These are phyloP conservation scores for Aporrectodea caliginosa DNA, from an alignment of 1,140 invertebrate species.

Conservation along the genomic window DNA sequence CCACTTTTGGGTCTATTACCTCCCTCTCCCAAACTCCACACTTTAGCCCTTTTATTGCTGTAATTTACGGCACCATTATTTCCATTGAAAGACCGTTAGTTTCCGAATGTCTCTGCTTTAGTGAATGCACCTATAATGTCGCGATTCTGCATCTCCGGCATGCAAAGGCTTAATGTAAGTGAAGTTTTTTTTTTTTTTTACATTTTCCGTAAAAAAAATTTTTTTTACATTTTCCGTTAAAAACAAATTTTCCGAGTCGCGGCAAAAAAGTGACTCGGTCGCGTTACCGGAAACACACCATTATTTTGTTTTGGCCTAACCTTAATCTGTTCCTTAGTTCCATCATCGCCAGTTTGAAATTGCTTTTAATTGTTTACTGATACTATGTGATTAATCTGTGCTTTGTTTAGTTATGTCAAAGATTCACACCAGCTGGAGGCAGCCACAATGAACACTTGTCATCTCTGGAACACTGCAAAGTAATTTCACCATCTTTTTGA, in stretches of 20 bases:
- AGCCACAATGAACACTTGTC: neutral
- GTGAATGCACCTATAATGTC: too few species aligned
- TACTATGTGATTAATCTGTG: neutral
- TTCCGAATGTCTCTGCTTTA: too few species aligned
- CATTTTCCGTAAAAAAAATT: too few species aligned
- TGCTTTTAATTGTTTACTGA: neutral
- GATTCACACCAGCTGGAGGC: neutral
- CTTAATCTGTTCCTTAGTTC: neutral
- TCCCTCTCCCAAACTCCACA: too few species aligned
- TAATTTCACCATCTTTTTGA: neutral
- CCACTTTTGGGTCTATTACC: too few species aligned
- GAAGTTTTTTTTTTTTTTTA: too few species aligned
- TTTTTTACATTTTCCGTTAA: neutral
- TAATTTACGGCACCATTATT: too few species aligned
- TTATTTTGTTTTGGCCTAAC: neutral
- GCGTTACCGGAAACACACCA: neutral
- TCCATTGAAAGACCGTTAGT: too few species aligned
- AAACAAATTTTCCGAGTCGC: neutral
- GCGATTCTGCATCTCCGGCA: too few species aligned
- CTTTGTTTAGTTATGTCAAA: neutral
- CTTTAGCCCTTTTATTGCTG: too few species aligned
- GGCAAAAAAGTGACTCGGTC: neutral
- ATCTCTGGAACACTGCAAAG: neutral
- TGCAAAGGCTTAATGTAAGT: too few species aligned
- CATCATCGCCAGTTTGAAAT: neutral